Base-by-base conservation (phyloP, 2,888 invertebrate species). In the Lasioglossum malachurum region DNA sequence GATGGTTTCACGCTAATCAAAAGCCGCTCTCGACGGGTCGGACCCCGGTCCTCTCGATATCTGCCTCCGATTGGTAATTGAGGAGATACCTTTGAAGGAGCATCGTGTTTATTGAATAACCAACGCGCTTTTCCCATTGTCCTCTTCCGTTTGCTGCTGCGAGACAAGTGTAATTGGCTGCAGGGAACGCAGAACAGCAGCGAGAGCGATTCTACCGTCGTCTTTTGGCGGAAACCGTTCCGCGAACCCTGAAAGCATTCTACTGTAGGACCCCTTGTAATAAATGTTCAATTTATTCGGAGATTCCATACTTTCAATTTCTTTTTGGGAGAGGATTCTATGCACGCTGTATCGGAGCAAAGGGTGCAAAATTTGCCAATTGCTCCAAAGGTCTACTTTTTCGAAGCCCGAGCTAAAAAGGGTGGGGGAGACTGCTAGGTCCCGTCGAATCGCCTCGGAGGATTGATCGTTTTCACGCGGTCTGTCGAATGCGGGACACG, bases 401-500 rank as follows among this genome's bases (percentile, higher is more conserved):
- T 23, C 49, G 49, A 53, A 23, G 23, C 8, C 8, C 19, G 49
- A 49, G 2, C 14, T 4, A 5, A 0, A 4, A 5, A 60, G 5
- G 27, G 2, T 31, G 31, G 16, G 16, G 31, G 16, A 7, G 5
- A 14, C 12, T 4, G 60, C 5, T 16, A 0, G 16, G 5, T 31
- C 5, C 67, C 67, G n/a, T 31, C 41, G 72, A 78, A 16, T 14
- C 19, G 41, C 60, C 69, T 14, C 64, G 72, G 14, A 49, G 67
- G 76, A 83, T 67, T 78, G 53, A 35, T 88, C 73, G 76, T 81
- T 84, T 14, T 44, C 71, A 44, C 44, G 44, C 38, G 27, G 72
- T 19, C n/a, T 23, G 27, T 78, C 76, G 82, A 87, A 90, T 90
- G 90, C 90, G 82, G 89, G 86, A 78, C 81, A 80, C 78, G 88